phyloP scores from a whole-genome alignment of 2,113 vertebrate genomes.

The Grallaria varia region DNA sequence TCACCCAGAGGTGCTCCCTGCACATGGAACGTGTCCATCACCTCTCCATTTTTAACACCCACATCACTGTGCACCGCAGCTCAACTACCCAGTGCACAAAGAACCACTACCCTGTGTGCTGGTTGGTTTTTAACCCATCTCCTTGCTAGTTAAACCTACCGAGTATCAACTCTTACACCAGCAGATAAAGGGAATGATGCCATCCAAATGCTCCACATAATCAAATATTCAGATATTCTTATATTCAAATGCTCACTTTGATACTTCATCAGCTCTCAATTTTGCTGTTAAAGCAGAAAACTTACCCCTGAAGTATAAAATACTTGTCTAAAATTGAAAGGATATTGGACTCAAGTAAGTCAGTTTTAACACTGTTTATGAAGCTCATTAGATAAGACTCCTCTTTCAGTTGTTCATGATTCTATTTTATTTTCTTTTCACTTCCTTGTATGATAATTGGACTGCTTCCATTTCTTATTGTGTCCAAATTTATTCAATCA shows the following conservation, averaged over 20 bases:
- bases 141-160: neutral
- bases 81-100: neutral
- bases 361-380: neutral
- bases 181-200: neutral
- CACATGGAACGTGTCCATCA: neutral
- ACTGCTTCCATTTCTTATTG: neutral
- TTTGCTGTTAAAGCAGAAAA: neutral
- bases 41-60: neutral
- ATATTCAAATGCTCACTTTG: neutral
- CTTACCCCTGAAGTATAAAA: neutral
- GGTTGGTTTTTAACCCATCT: neutral
- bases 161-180: neutral
- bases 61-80: neutral
- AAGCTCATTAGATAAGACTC: neutral
- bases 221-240: neutral
- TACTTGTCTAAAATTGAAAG: neutral
- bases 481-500: neutral
- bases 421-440: neutral
- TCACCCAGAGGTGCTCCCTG: neutral
- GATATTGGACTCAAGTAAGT: neutral
- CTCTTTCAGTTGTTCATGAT: neutral
- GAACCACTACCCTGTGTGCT: neutral
- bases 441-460: neutral
- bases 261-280: neutral
- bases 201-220: neutral